A percentile compares a stretch with the other conserved stretches of the same genome.
Evolutionary conservation across 1,140 invertebrate genomes (phyloP).

Genomic region (Megalopta genalis): DNA sequence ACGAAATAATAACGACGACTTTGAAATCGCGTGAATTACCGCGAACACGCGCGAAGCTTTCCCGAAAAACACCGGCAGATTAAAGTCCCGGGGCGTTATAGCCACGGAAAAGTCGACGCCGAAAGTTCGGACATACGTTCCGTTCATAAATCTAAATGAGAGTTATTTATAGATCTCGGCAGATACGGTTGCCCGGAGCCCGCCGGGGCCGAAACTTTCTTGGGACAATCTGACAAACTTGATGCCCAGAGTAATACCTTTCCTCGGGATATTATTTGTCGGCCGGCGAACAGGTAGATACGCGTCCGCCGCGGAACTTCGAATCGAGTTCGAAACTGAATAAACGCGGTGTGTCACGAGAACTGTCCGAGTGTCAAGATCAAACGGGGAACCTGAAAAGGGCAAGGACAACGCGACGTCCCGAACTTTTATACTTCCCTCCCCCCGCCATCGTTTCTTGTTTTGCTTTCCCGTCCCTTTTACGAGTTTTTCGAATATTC

Average conservation of each 20-base stretch:
- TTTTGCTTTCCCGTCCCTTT: not conserved
- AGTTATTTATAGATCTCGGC: slow-evolving; percentile 71
- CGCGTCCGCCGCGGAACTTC: slow-evolving; percentile 36
- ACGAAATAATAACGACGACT: too few species aligned
- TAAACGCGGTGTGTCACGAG: slow-evolving; percentile 10
- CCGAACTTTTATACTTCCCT: not conserved
- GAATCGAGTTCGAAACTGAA: slow-evolving; percentile 58
- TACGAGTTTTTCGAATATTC: not conserved
- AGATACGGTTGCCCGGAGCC: slow-evolving; percentile 54
- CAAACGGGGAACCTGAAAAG: not conserved
- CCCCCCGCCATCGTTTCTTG: not conserved
- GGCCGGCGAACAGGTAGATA: slow-evolving; percentile 43
- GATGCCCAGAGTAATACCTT: slow-evolving; percentile 50
- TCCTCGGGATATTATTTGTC: slow-evolving; percentile 55
- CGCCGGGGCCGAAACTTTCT: slow-evolving; percentile 64
- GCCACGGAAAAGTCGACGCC: slow-evolving; percentile 35
- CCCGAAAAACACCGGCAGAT: too few species aligned
- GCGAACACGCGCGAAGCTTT: too few species aligned
- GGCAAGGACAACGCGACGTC: not conserved
- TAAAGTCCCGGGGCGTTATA: not conserved
- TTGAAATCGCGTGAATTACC: too few species aligned
- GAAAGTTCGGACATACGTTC: slow-evolving; percentile 52
- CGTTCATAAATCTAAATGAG: slow-evolving; percentile 73
- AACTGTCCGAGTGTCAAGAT: not conserved
- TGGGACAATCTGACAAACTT: slow-evolving; percentile 55